Evolutionary conservation across 1,140 invertebrate genomes (phyloP).

Genomic region (Psilanteris sp.): DNA sequence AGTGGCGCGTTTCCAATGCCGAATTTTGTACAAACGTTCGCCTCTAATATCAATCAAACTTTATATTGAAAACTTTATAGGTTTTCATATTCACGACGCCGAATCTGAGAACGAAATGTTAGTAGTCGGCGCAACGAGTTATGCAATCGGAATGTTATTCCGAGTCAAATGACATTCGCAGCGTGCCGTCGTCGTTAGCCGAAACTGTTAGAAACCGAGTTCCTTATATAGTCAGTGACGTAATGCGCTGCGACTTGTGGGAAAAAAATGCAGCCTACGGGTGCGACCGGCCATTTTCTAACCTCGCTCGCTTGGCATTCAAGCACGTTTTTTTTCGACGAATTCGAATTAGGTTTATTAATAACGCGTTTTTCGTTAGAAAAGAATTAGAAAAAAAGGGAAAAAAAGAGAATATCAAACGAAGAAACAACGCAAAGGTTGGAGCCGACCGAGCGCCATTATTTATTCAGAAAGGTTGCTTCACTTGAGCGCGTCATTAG

Average conservation of each 20-base stretch:
- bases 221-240: conserved; percentile 59
- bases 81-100: conserved; percentile 3
- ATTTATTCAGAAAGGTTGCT: conserved; percentile 24
- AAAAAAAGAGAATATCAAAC: conserved; percentile 6
- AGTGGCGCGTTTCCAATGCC: no score
- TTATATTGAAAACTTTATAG: no score
- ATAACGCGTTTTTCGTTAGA: conserved; percentile 27
- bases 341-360: conserved; percentile 24
- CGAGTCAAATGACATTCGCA: conserved; percentile 54
- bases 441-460: background rate
- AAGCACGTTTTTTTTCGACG: conserved; percentile 31
- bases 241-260: conserved; percentile 45
- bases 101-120: conserved; percentile 3
- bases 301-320: conserved; percentile 37
- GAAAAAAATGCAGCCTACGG: conserved; percentile 56
- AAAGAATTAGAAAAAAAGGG: conserved; percentile 1
- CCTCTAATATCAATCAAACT: no score
- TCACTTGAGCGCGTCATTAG: background rate
- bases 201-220: conserved; percentile 48
- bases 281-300: conserved; percentile 21
- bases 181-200: conserved; percentile 42
- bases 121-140: conserved; percentile 42
- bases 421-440: conserved; percentile 5
- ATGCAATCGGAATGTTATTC: conserved; percentile 60
- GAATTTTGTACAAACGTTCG: no score